These are phyloP conservation scores for Drosophila sturtevanti DNA, from an alignment of 1,140 invertebrate species.

Conservation along the genomic window DNA sequence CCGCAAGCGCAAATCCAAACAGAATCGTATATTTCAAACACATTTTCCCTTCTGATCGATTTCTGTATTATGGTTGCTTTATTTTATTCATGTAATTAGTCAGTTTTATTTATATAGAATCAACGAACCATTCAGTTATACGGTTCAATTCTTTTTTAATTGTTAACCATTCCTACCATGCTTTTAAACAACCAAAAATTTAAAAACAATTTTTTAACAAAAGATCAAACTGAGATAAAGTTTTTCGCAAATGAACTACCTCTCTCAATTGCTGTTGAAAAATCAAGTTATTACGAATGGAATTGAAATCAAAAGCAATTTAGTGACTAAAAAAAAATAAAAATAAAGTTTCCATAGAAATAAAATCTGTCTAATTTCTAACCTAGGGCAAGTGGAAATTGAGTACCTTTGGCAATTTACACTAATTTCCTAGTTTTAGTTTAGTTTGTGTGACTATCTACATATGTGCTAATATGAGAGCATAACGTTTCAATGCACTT, in stretches of 20 bases:
- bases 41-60: not conserved
- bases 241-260: no score
- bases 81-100: no score
- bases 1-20: not conserved
- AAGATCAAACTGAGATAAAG: no score
- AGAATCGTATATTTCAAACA: not conserved
- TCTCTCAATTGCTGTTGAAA: no score
- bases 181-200: no score
- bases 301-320: no score
- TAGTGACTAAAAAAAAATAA: no score
- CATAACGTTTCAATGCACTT: constrained; percentile 18
- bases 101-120: not conserved
- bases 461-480: not conserved
- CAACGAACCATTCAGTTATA: not conserved
- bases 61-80: no score
- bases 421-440: not conserved
- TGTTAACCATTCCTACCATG: no score
- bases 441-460: not conserved
- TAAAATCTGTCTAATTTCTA: not conserved
- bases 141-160: not conserved
- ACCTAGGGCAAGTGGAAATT: not conserved
- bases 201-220: no score
- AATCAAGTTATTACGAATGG: no score
- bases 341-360: no score
- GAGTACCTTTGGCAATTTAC: not conserved